Base-by-base conservation (phyloP, 2,888 invertebrate genomes). In the Diplazon laetatorius region DNA sequence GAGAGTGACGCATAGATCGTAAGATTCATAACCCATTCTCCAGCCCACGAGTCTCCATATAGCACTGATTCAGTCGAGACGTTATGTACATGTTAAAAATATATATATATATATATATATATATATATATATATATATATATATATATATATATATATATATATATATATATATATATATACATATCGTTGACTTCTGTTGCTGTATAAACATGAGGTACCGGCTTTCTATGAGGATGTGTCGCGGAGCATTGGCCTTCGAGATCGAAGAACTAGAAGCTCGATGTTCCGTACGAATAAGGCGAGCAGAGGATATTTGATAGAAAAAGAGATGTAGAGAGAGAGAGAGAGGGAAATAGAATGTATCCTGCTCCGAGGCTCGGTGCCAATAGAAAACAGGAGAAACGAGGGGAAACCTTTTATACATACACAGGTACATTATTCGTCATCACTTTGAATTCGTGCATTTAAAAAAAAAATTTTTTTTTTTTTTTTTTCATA, bases 181-280 rank as follows among this genome's bases (percentile, higher is more conserved):
- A 8, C 12, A 65, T 65, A 48, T 12, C 10, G 18, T 20, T 18
- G 44, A 65, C 48, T 48, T 37, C 3, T 35, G 63, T 12, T 35
- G 48, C 18, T 35, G 35, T 48, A 30, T 10, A n/a, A 6, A 18
- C 5, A n/a, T 6, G 20, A 50, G 60, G 12, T 55, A 5, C 35
- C 25, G 37, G 71, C 50, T 76, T 76, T 76, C 71, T 44, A 65
- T 52, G 50, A 66, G 71, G 44, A 60, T 66, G 37, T 60, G 44
- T 66, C 65, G 44, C 22, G 59, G 69, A 63, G 76, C 70, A 71
- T 66, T 65, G 65, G 71, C 65, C 70, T 60, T 76, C 44, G 50
- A 46, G 71, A 71, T 70, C 59, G 50, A 77, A 72, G 46, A 62
- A 52, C 44, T 39, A 55, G 55, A 42, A 57, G 59, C 30, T 9